phyloP scores from a whole-genome alignment of 2,797 vertebrate species.

The Adelosebastes latens region DNA sequence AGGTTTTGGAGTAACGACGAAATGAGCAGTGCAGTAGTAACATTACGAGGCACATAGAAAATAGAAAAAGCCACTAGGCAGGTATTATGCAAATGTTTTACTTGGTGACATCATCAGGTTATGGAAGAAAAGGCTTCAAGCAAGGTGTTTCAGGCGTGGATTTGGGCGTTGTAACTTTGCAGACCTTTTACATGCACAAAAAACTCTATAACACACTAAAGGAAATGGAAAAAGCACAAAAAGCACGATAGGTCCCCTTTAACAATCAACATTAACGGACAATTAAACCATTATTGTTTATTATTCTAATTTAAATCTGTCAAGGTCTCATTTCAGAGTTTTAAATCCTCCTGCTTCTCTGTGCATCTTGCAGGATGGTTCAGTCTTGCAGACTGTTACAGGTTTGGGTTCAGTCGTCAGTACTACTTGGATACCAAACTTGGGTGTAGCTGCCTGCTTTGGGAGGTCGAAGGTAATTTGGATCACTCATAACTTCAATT shows the following conservation, averaged over 20 bases:
- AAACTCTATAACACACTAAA: too few species aligned
- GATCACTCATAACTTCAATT: not conserved
- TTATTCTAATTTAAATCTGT: not conserved
- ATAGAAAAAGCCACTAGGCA: too few species aligned
- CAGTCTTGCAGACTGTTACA: conserved; percentile 84
- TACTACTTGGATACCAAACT: conserved; percentile 83
- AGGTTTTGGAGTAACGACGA: too few species aligned
- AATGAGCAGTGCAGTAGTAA: too few species aligned
- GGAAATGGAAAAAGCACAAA: too few species aligned
- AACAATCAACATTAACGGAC: not conserved
- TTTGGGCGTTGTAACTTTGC: too few species aligned
- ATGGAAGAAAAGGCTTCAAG: too few species aligned
- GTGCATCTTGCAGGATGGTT: conserved; percentile 80
- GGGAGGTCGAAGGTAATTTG: conserved; percentile 84
- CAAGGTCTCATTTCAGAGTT: not conserved
- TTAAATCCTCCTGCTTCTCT: conserved; percentile 2
- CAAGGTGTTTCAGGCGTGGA: too few species aligned
- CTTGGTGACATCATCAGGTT: too few species aligned
- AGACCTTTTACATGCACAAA: too few species aligned
- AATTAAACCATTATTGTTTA: not conserved
- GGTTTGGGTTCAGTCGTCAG: conserved; percentile 85
- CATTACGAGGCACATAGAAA: too few species aligned
- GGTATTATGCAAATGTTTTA: too few species aligned
- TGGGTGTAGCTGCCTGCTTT: conserved; percentile 84
- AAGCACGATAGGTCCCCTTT: not conserved